phyloP scores from a whole-genome alignment of 2,797 vertebrate genomes.

The Hapalemur alaotrensis region DNA sequence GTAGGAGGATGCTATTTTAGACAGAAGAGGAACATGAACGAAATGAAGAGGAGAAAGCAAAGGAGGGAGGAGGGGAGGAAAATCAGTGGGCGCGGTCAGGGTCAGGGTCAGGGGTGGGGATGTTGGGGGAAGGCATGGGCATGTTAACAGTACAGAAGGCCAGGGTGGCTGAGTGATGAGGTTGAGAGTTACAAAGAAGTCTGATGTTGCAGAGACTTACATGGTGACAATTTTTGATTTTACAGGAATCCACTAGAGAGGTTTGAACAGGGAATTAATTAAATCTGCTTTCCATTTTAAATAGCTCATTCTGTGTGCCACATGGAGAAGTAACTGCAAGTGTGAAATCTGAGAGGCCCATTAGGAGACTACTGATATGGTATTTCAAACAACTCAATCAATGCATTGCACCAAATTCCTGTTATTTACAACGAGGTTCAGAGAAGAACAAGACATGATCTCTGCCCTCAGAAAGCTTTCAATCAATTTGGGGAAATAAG shows the following conservation, averaged over 20 bases:
- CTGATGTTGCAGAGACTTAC: fast-evolving
- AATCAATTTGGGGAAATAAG: neutral
- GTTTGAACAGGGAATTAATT: neutral
- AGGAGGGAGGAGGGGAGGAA: neutral
- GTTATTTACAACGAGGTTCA: neutral
- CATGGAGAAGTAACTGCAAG: neutral
- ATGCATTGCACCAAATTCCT: neutral
- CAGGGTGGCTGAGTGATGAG: neutral
- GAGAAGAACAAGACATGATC: neutral
- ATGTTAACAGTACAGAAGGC: neutral
- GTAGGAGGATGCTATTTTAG: neutral
- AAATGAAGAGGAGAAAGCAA: neutral
- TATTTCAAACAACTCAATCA: neutral
- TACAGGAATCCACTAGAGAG: neutral
- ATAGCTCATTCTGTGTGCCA: neutral
- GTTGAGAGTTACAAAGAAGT: neutral
- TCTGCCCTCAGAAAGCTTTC: neutral
- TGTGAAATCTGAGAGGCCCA: neutral
- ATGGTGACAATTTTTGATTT: neutral
- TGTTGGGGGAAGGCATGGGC: fast-evolving
- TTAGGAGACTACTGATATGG: neutral
- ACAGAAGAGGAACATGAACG: neutral
- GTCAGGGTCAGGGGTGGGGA: neutral
- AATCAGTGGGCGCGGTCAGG: neutral
- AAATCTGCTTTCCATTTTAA: neutral